Evolutionary conservation across 37 sponge, comb jelly and placozoan species (phyloP).

Genomic region (Amphimedon queenslandica): DNA sequence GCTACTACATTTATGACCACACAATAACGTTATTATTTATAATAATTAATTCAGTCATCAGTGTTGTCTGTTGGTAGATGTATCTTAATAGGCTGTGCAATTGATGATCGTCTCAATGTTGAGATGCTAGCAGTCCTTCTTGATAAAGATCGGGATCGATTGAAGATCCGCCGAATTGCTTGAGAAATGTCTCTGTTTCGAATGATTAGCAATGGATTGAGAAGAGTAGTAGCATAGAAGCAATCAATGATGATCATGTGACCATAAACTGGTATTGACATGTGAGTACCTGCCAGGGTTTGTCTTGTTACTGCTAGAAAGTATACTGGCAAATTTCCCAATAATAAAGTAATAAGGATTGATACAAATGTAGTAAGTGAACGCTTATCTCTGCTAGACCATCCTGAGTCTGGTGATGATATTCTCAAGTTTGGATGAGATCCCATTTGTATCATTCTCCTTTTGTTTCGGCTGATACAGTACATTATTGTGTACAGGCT

Average conservation of each 20-base stretch:
- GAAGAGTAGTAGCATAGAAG: not conserved
- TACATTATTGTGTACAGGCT: conserved; percentile 20
- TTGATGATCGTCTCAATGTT: not conserved
- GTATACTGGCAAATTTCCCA: conserved; percentile 21
- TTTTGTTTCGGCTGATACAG: not conserved
- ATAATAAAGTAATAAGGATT: conserved; percentile 10
- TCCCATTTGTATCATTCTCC: conserved; percentile 10
- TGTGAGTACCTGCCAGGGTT: not conserved
- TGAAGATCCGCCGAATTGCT: not conserved
- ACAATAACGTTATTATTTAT: not conserved
- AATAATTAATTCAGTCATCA: not conserved
- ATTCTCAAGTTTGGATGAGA: too few relatives aligned
- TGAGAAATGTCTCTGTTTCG: conserved; percentile 27
- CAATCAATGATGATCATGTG: conserved; percentile 5
- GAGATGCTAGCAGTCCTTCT: not conserved
- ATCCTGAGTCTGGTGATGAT: not conserved
- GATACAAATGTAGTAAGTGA: conserved; percentile 23
- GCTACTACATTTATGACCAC: too few relatives aligned
- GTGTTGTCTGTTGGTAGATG: not conserved
- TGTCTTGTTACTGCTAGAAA: not conserved
- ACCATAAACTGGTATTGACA: conserved; percentile 17
- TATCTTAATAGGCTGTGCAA: not conserved
- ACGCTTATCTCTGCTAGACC: conserved; percentile 4
- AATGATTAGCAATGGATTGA: conserved; percentile 33
- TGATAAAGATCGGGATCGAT: not conserved